Evolutionary conservation across 2,797 vertebrate genomes (phyloP).

Genomic region (Squalus acanthias): DNA sequence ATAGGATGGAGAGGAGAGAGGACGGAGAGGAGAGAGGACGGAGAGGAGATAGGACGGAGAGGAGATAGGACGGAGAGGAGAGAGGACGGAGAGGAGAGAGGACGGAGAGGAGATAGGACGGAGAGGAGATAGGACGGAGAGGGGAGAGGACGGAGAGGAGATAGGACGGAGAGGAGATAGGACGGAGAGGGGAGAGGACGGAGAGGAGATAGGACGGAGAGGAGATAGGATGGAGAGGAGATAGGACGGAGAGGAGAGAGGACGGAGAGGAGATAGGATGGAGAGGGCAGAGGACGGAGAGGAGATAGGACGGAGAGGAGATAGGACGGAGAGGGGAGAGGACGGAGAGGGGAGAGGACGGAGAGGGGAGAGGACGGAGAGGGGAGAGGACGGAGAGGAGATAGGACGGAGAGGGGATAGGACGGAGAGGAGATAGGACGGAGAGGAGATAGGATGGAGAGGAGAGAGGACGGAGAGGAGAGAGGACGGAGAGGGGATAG

Average conservation of each 20-base stretch:
- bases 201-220: neutral
- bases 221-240: neutral
- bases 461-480: neutral
- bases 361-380: neutral
- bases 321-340: neutral
- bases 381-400: neutral
- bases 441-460: neutral
- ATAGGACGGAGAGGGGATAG: neutral
- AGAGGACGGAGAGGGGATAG: too few relatives aligned
- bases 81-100: too few relatives aligned
- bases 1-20: neutral
- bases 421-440: neutral
- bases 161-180: neutral
- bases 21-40: neutral
- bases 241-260: neutral
- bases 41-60: neutral
- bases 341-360: neutral
- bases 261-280: too few relatives aligned
- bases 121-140: neutral
- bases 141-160: neutral
- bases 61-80: neutral
- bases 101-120: neutral
- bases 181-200: neutral
- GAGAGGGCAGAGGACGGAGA: too few relatives aligned
- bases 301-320: neutral